Conservation (phyloP, 2,797 vertebrate species). For the Sebastes taczanowskii region DNA sequence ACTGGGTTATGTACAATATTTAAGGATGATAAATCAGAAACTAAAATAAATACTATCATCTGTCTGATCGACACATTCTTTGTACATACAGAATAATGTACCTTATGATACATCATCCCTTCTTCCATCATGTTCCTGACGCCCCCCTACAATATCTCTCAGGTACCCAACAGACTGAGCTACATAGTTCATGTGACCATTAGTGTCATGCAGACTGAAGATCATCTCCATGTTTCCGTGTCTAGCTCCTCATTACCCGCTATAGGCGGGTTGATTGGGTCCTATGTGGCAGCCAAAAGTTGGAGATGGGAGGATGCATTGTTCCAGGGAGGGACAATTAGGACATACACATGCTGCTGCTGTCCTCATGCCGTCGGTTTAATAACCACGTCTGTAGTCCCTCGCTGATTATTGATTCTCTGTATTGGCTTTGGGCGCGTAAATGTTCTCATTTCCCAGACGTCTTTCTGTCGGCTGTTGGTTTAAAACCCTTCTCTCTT, state of each 20-base stretch:
- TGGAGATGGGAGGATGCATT: not conserved
- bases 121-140: not conserved
- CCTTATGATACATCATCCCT: not conserved
- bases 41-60: not conserved
- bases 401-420: slow-evolving; percentile 9
- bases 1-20: not conserved
- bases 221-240: not conserved
- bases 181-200: not conserved
- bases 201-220: not conserved
- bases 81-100: not conserved
- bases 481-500: slow-evolving; percentile 4
- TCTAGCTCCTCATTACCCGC: slow-evolving; percentile 10
- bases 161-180: not conserved
- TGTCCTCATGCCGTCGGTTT: not conserved
- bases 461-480: not conserved
- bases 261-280: not conserved
- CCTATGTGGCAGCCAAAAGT: not conserved
- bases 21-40: not conserved
- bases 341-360: not conserved
- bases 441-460: slow-evolving; percentile 4
- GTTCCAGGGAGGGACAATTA: slow-evolving; percentile 8
- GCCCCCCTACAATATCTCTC: not conserved
- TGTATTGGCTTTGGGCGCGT: not conserved
- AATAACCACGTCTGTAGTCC: not conserved
- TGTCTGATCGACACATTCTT: not conserved